A percentile compares a stretch with the other conserved stretches of the same genome.
Evolutionary conservation across 2,797 vertebrate species (phyloP).

Genomic region (Lerista edwardsae): DNA sequence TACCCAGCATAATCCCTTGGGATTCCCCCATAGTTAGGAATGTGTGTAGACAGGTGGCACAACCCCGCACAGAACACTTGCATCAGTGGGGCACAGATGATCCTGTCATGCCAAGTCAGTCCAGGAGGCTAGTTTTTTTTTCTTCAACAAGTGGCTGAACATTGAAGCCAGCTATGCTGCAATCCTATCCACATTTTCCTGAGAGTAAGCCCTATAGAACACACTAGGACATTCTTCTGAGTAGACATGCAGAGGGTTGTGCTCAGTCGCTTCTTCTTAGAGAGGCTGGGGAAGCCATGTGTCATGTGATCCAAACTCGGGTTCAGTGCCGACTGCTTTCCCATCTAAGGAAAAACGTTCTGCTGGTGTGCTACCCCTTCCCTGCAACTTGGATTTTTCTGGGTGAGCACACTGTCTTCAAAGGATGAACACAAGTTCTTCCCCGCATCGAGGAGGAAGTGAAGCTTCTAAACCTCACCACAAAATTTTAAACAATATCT

Average conservation of each 20-base stretch:
- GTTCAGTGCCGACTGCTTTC: background rate
- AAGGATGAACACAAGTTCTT: background rate
- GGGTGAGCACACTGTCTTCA: background rate
- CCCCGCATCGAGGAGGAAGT: background rate
- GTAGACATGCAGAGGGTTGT: too few species aligned
- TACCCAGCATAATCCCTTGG: too few species aligned
- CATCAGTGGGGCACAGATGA: too few species aligned
- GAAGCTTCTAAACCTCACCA: background rate
- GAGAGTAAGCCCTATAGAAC: too few species aligned
- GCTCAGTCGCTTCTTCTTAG: background rate
- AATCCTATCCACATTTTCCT: too few species aligned
- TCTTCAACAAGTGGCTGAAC: background rate
- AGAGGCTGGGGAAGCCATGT: background rate
- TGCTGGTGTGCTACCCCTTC: background rate
- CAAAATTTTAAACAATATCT: accelerated
- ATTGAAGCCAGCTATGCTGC: background rate
- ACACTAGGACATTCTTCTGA: too few species aligned
- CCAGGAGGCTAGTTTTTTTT: background rate
- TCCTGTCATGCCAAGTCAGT: background rate
- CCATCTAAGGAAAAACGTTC: background rate
- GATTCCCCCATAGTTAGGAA: too few species aligned
- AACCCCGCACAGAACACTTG: too few species aligned
- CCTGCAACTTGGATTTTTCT: background rate
- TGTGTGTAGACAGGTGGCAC: too few species aligned
- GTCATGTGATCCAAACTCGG: too few species aligned